Conservation (phyloP, 2,888 invertebrate genomes). For the Chrysolina haemoptera region DNA sequence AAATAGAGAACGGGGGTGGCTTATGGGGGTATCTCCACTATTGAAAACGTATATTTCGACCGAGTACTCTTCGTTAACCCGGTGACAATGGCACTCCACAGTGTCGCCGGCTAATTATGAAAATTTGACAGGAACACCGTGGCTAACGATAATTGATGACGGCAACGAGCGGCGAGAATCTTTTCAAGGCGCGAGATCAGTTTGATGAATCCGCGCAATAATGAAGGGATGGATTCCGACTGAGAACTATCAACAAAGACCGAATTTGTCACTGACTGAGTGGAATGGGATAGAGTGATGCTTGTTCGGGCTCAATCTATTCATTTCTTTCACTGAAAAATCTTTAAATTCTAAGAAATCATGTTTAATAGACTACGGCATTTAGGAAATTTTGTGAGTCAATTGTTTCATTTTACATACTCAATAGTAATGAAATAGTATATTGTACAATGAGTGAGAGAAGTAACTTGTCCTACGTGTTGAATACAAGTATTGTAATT, state of each 20-base stretch:
- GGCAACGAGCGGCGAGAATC: conserved; percentile 29
- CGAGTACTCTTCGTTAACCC: conserved; percentile 22
- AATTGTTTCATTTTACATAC: too few relatives aligned
- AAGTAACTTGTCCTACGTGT: too few relatives aligned
- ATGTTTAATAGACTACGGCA: too few relatives aligned
- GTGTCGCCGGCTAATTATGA: conserved; percentile 68
- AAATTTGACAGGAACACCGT: conserved; percentile 69
- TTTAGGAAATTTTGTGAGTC: too few relatives aligned
- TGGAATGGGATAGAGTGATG: not conserved
- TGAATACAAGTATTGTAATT: too few relatives aligned
- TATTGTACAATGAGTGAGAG: too few relatives aligned
- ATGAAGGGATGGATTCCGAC: conserved; percentile 20
- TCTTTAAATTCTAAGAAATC: too few relatives aligned
- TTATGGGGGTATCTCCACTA: conserved; percentile 31
- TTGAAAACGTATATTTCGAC: conserved; percentile 55
- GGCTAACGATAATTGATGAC: conserved; percentile 68
- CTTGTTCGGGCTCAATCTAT: too few relatives aligned
- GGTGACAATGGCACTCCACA: conserved; percentile 65
- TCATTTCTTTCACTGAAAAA: too few relatives aligned
- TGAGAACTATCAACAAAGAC: conserved; percentile 24
- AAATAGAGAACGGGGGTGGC: not conserved
- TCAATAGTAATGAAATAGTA: too few relatives aligned
- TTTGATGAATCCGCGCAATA: conserved; percentile 19
- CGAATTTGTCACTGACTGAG: conserved; percentile 19
- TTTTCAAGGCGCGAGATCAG: conserved; percentile 14